phyloP scores from a whole-genome alignment of 2,113 vertebrate species.

The Lophura nycthemera region DNA sequence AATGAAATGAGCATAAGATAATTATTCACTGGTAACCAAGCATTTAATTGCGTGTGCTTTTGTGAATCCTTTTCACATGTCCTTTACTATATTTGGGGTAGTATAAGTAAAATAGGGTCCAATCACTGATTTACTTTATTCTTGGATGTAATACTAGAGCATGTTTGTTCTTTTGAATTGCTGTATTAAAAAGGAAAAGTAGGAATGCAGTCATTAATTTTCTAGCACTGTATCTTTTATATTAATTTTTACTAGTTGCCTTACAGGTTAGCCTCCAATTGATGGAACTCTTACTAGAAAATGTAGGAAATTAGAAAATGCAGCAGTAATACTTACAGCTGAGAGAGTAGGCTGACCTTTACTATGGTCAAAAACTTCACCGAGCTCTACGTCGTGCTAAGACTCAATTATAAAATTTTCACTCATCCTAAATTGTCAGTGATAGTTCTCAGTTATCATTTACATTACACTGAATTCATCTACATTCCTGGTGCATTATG shows the following conservation, averaged over 20 bases:
- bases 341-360: not conserved
- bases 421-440: not conserved
- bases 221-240: no score
- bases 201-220: not conserved
- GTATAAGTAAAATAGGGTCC: not conserved
- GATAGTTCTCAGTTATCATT: not conserved
- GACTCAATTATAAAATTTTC: not conserved
- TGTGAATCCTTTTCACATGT: not conserved
- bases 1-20: not conserved
- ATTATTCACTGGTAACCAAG: not conserved
- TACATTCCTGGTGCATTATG: not conserved
- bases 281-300: not conserved
- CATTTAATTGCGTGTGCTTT: not conserved
- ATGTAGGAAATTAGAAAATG: not conserved
- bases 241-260: not conserved
- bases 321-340: not conserved
- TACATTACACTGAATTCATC: not conserved
- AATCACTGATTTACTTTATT: not conserved
- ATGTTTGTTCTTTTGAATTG: not conserved
- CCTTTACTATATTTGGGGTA: not conserved
- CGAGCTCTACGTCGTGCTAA: not conserved
- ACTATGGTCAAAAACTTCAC: not conserved
- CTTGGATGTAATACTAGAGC: not conserved
- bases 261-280: not conserved
- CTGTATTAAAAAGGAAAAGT: not conserved